Percentiles rank a stretch among this genome's conserved stretches.
Conservation (phyloP, 2,113 vertebrate genomes). For the Deroptyus accipitrinus region DNA sequence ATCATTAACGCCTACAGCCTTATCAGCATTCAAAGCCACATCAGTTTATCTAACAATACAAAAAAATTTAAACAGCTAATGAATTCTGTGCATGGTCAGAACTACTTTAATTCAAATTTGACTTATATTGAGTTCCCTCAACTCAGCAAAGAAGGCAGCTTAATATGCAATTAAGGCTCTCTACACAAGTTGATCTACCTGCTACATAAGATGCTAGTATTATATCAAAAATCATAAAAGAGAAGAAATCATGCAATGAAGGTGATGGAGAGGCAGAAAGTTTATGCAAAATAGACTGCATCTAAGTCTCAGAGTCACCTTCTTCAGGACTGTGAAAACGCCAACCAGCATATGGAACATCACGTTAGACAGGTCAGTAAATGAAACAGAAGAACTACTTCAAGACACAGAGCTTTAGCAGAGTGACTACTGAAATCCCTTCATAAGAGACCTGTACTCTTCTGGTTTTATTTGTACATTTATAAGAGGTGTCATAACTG, state of each 20-base stretch:
- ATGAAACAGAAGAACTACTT: background rate
- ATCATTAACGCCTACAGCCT: background rate
- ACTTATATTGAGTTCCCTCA: background rate
- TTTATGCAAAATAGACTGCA: background rate
- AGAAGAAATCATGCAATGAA: background rate
- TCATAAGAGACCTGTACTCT: background rate
- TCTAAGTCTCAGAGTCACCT: background rate
- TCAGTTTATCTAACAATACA: background rate
- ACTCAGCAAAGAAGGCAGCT: background rate
- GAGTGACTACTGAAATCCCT: background rate
- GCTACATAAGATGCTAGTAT: background rate
- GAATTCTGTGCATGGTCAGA: background rate
- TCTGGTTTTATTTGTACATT: conserved; percentile 53
- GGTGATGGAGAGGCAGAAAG: background rate
- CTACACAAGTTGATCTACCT: background rate
- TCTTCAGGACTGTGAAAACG: background rate
- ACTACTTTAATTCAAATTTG: background rate
- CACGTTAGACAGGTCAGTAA: background rate
- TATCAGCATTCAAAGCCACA: background rate
- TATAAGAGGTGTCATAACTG: conserved; percentile 1
- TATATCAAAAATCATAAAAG: background rate
- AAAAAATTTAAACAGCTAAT: conserved; percentile 26
- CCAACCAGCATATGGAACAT: background rate
- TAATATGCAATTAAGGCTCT: background rate
- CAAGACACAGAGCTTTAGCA: background rate